A percentile compares a stretch with the other conserved stretches of the same genome.
Evolutionary conservation across 2,888 invertebrate species (phyloP).

Genomic region (Ferdinandea cuprea): DNA sequence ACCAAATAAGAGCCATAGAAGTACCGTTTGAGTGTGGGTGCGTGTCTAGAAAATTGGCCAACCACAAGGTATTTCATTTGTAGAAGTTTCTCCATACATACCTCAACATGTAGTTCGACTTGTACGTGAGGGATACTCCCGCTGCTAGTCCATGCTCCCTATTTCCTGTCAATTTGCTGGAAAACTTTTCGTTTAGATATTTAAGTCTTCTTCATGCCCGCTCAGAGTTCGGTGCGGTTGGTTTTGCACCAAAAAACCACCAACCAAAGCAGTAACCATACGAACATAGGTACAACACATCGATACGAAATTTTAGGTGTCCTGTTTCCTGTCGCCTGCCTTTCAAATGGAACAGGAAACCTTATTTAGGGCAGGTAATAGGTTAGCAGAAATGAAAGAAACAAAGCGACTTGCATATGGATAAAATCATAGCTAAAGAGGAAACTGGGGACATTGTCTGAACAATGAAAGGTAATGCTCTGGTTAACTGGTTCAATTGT

Average conservation of each 20-base stretch:
- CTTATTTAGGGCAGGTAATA: conserved; percentile 64
- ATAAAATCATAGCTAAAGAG: conserved; percentile 54
- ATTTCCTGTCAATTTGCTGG: conserved; percentile 54
- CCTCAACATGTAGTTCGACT: conserved; percentile 30
- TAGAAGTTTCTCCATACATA: conserved; percentile 29
- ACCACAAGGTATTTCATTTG: conserved; percentile 67
- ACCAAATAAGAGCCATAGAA: conserved; percentile 22
- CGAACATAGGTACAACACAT: conserved; percentile 38
- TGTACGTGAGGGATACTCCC: neutral
- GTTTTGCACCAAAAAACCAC: conserved; percentile 28
- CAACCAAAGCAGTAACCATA: conserved; percentile 53
- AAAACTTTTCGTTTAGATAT: conserved; percentile 60
- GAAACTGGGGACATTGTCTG: conserved; percentile 59
- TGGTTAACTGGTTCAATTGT: conserved; percentile 75
- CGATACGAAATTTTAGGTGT: conserved; percentile 39
- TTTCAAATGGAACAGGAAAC: conserved; percentile 45
- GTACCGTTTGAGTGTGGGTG: neutral
- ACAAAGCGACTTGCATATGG: neutral
- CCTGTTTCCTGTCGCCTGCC: conserved; percentile 19
- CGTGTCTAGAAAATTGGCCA: conserved; percentile 50
- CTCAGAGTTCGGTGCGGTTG: conserved; percentile 1
- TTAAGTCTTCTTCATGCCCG: conserved; percentile 28
- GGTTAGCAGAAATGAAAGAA: conserved; percentile 36
- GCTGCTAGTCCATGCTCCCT: conserved; percentile 4
- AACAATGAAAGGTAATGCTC: conserved; percentile 69